Evolutionary conservation across 30 jellyfish, hydroid and myxozoan species (phyloP).

Genomic region (Aurelia aurita complex sp. Pacific): DNA sequence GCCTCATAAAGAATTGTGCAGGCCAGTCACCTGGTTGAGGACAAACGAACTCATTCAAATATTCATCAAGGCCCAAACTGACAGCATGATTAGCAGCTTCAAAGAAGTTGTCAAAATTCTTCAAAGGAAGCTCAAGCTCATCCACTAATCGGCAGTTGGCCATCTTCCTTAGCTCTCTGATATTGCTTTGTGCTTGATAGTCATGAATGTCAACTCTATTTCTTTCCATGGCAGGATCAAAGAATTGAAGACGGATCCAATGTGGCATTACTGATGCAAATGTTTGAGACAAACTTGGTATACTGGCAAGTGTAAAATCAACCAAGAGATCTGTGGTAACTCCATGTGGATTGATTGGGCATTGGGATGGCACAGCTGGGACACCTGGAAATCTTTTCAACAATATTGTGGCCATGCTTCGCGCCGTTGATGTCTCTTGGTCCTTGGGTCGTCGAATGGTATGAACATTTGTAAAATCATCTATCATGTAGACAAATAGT

Average conservation of each 20-base stretch:
- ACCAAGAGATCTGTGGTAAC: conserved; percentile 4
- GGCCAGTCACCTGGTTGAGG: conserved; percentile 53
- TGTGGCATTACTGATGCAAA: conserved; percentile 18
- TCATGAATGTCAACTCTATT: conserved; percentile 22
- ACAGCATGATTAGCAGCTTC: conserved; percentile 37
- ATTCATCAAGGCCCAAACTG: conserved; percentile 10
- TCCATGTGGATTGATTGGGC: conserved; percentile 5
- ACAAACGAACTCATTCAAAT: conserved; percentile 1
- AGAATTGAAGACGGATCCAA: conserved; percentile 18
- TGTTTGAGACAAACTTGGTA: not conserved
- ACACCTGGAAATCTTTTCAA: conserved; percentile 18
- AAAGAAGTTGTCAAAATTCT: conserved; percentile 13
- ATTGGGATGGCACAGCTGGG: conserved; percentile 20
- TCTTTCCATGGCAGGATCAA: conserved; percentile 34
- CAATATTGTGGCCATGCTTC: conserved; percentile 19
- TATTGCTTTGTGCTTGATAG: conserved; percentile 2
- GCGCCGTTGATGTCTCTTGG: conserved; percentile 14
- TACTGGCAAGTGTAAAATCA: not conserved
- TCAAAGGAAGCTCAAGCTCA: conserved; percentile 31
- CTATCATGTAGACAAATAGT: conserved; percentile 3
- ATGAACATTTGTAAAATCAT: conserved; percentile 15
- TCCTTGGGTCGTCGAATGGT: conserved; percentile 22
- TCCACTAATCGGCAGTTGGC: conserved; percentile 12
- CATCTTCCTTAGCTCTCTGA: conserved; percentile 17
- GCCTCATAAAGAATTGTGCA: conserved; percentile 31